Evolutionary conservation across 1,140 invertebrate genomes (phyloP), one percentile per base, ranked within the genome.

Genomic region (Harpegnathos saltator): DNA sequence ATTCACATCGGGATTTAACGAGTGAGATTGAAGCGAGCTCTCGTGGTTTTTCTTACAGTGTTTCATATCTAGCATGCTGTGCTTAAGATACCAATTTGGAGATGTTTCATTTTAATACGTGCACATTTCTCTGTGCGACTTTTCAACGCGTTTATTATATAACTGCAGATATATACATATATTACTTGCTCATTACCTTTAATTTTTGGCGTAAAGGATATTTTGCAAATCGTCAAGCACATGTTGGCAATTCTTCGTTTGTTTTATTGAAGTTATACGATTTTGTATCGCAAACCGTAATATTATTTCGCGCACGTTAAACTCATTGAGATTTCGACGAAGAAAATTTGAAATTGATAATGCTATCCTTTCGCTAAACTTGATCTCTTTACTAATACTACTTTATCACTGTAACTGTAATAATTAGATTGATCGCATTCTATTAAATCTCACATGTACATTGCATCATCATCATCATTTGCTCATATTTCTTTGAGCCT

Each of bases 241-340:
- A 11, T 11, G 11, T 44, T 44, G 38, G 11, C 38, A 24, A 9
- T 15, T 68, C 48, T 68, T 12, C 4, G 11, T 44, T 44, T 26
- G 1, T 74, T 26, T 33, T 0, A 62, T 33, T 59, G 0, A 62
- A 5, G 7, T 58, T 59, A 15, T 68, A 59, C 19, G 59, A 44
- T 80, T 29, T 15, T 48, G 1, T 56, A 12, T n/a, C n/a, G 12
- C 48, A 61, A 29, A 81, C 11, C 12, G 54, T 26, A 38, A 29
- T 75, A 75, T 65, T 74, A 58, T 75, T 75, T 26, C 14, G 19
- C 62, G 19, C 61, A 54, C 4, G 15, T 75, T 50, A 75, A 75
- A 65, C 19, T 65, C 19, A 54, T 33, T 38, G 9, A 54, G 54
- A 22, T 12, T 44, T 11, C 19, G 22, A 19, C 22, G 15, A 38